Conservation (phyloP, 2,888 invertebrate genomes). For the Apoda limacodes region DNA sequence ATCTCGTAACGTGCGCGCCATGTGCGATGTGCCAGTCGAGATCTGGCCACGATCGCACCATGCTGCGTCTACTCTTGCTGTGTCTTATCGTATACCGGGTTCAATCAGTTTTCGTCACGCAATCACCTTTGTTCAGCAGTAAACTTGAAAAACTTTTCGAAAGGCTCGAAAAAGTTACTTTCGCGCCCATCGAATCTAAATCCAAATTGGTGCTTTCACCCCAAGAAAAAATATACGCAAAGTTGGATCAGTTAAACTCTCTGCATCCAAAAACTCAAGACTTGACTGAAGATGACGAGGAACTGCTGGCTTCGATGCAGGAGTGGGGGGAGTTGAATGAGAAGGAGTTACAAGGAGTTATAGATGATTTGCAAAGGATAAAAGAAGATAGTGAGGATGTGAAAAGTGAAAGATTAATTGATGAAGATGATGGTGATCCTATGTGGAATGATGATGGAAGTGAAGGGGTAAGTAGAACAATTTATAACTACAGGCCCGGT, state of each 20-base stretch:
- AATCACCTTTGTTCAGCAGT: constrained; percentile 39
- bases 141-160: constrained; percentile 41
- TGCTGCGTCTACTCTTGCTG: constrained; percentile 41
- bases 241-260: constrained; percentile 43
- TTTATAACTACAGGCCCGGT: too few relatives aligned
- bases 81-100: constrained; percentile 35
- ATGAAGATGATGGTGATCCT: constrained; percentile 36
- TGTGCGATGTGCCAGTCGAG: constrained; percentile 31
- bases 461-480: constrained; percentile 14
- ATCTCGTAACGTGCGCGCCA: constrained; percentile 25
- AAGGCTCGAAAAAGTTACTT: constrained; percentile 42
- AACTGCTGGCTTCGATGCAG: constrained; percentile 44
- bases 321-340: constrained; percentile 39
- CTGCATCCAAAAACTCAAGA: constrained; percentile 32
- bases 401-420: constrained; percentile 27
- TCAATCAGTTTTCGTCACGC: constrained; percentile 42
- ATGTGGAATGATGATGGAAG: constrained; percentile 53
- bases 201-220: constrained; percentile 21
- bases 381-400: constrained; percentile 28
- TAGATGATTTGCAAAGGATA: constrained; percentile 42
- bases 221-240: constrained; percentile 36
- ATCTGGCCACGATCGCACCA: constrained; percentile 35
- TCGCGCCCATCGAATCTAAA: constrained; percentile 21
- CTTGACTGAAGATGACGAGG: constrained; percentile 46
- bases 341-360: constrained; percentile 40